Conservation (phyloP, 1,140 invertebrate genomes). For the Gonioctena quinquepunctata region DNA sequence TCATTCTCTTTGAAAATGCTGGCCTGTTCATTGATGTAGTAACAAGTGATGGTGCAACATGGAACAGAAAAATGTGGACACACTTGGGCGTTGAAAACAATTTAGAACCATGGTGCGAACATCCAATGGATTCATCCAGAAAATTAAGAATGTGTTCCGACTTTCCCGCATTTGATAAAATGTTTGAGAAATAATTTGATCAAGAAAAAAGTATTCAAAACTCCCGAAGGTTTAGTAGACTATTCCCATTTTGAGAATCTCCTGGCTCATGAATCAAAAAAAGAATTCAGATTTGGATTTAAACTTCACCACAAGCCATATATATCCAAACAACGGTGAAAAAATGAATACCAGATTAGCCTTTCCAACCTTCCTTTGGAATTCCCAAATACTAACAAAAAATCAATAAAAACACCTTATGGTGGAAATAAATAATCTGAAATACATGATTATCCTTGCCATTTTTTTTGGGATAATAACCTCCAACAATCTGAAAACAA, state of each 20-base stretch:
- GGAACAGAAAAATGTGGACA: constrained; percentile 32
- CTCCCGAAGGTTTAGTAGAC: constrained; percentile 7
- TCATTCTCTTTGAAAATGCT: constrained; percentile 21
- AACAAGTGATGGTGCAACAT: constrained; percentile 26
- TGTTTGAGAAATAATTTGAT: constrained; percentile 11
- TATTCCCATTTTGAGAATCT: constrained; percentile 6
- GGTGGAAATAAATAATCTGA: too few relatives aligned
- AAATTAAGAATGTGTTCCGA: constrained; percentile 16
- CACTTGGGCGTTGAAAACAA: constrained; percentile 3
- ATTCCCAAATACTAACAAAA: too few relatives aligned
- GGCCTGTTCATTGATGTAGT: constrained; percentile 26
- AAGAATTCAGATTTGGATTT: too few relatives aligned
- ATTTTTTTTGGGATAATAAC: too few relatives aligned
- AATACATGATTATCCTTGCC: too few relatives aligned
- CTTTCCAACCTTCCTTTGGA: too few relatives aligned
- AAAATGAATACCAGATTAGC: too few relatives aligned
- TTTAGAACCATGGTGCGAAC: neutral
- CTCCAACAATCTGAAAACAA: too few relatives aligned
- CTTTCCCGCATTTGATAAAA: constrained; percentile 11
- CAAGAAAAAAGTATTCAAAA: constrained; percentile 6
- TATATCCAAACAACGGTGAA: too few relatives aligned
- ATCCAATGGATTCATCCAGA: constrained; percentile 3
- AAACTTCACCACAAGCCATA: too few relatives aligned
- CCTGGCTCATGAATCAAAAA: neutral
- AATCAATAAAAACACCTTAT: too few relatives aligned